Conservation (phyloP, 2,888 invertebrate species). For the Athalia rosae region DNA sequence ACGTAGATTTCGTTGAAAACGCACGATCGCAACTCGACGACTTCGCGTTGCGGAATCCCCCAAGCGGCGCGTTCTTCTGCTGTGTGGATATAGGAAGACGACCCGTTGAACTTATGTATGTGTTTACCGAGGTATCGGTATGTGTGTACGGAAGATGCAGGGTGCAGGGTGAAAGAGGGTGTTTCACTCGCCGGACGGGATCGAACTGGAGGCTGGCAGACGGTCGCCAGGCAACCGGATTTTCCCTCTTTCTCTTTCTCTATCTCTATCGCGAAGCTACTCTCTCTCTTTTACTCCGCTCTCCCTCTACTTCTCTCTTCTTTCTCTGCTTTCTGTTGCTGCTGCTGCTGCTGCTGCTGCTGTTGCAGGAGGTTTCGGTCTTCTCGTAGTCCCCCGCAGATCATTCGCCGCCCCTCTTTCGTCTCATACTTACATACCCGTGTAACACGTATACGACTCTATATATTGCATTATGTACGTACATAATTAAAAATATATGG, state of each 20-base stretch:
- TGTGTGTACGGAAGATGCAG: neutral
- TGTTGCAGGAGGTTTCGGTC: neutral
- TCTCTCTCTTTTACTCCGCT: constrained; percentile 44
- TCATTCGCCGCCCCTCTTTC: neutral
- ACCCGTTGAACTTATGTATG: too few species aligned
- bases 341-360: neutral
- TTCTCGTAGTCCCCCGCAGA: constrained; percentile 24
- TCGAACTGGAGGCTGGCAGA: constrained; percentile 70
- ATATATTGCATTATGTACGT: too few species aligned
- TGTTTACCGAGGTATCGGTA: too few species aligned
- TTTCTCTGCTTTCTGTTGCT: constrained; percentile 46
- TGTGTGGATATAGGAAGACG: too few species aligned
- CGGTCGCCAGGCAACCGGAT: constrained; percentile 70
- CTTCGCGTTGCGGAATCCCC: too few species aligned
- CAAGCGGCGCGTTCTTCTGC: too few species aligned
- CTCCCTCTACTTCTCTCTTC: constrained; percentile 44
- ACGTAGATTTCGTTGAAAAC: too few species aligned
- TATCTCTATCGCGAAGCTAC: neutral
- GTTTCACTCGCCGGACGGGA: constrained; percentile 66
- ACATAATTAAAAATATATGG: too few species aligned
- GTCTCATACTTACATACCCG: constrained; percentile 22
- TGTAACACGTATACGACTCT: neutral
- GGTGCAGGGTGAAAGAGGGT: constrained; percentile 33
- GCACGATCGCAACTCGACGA: too few species aligned
- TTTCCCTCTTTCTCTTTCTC: constrained; percentile 53